A percentile compares a stretch with the other conserved stretches of the same genome.
Evolutionary conservation across 2,888 invertebrate species (phyloP).

Genomic region (Ommatoiulus sabulosus): DNA sequence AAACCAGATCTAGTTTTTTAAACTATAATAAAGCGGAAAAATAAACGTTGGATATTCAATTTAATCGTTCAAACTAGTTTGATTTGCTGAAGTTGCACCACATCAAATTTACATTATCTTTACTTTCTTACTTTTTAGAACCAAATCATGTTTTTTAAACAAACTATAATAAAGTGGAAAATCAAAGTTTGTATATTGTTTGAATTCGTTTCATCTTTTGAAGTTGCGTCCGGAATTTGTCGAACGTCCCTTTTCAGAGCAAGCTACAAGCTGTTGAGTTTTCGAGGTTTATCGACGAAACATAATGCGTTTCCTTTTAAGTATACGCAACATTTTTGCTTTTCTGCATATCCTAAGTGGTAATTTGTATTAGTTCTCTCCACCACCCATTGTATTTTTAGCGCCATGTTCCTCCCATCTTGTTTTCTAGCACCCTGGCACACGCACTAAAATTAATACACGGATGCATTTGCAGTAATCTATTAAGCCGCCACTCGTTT

Average conservation of each 20-base stretch:
- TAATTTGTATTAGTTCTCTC: slow-evolving; percentile 21
- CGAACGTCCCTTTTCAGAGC: not conserved
- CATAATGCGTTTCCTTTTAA: slow-evolving; percentile 13
- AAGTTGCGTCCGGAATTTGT: not conserved
- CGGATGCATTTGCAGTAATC: slow-evolving; percentile 27
- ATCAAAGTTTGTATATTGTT: too few species aligned
- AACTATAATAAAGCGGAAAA: too few species aligned
- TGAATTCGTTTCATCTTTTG: not conserved
- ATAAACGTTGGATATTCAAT: too few species aligned
- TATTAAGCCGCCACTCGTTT: not conserved
- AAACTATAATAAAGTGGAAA: too few species aligned
- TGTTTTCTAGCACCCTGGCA: not conserved
- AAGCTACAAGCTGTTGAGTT: slow-evolving; percentile 1
- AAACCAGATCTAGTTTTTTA: too few species aligned
- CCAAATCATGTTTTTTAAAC: too few species aligned
- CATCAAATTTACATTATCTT: too few species aligned
- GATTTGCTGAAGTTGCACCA: too few species aligned
- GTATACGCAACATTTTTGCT: slow-evolving; percentile 16
- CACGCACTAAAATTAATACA: slow-evolving; percentile 16
- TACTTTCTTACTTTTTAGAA: too few species aligned
- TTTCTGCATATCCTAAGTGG: not conserved
- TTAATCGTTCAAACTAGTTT: too few species aligned
- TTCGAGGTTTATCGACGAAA: slow-evolving; percentile 2
- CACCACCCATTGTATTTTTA: not conserved
- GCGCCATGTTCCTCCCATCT: not conserved